These are phyloP conservation scores for Drosophila mayaguana DNA, from an alignment of 2,888 invertebrate genomes.

Conservation along the genomic window DNA sequence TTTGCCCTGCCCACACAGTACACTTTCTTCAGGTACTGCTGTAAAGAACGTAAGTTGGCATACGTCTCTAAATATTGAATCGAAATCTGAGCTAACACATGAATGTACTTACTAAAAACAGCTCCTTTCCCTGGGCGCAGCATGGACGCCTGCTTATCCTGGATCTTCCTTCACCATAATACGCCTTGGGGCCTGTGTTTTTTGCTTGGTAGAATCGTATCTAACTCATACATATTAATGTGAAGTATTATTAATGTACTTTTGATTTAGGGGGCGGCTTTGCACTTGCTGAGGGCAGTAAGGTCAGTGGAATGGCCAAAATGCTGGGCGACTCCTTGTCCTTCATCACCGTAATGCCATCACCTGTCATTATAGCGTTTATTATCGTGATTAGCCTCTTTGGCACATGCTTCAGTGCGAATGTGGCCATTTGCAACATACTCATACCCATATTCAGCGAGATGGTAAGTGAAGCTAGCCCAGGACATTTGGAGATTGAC, in stretches of 20 bases:
- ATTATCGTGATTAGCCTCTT: conserved; percentile 89
- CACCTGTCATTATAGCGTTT: conserved; percentile 88
- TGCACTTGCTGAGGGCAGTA: conserved; percentile 93
- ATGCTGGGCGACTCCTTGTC: conserved; percentile 90
- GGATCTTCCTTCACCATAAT: conserved; percentile 92
- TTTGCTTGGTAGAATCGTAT: conserved; percentile 87
- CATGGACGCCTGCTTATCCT: conserved; percentile 88
- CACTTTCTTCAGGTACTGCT: conserved; percentile 89
- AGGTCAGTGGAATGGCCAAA: conserved; percentile 90
- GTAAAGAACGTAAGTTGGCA: conserved; percentile 53
- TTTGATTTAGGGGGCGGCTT: conserved; percentile 90
- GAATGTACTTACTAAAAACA: conserved; percentile 7
- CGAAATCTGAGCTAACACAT: background rate
- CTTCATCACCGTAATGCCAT: conserved; percentile 87
- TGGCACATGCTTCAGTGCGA: conserved; percentile 91
- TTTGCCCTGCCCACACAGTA: conserved; percentile 92
- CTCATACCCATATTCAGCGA: conserved; percentile 92
- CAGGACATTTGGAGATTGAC: background rate
- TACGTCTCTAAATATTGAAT: background rate
- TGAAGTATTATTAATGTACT: background rate
- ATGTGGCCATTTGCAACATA: conserved; percentile 94
- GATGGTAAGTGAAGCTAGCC: conserved; percentile 85
- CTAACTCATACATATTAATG: background rate
- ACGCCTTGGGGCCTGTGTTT: conserved; percentile 95
- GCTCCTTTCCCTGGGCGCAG: conserved; percentile 83